Base-by-base conservation (phyloP, 2,113 vertebrate genomes). In the Seriola quinqueradiata region DNA sequence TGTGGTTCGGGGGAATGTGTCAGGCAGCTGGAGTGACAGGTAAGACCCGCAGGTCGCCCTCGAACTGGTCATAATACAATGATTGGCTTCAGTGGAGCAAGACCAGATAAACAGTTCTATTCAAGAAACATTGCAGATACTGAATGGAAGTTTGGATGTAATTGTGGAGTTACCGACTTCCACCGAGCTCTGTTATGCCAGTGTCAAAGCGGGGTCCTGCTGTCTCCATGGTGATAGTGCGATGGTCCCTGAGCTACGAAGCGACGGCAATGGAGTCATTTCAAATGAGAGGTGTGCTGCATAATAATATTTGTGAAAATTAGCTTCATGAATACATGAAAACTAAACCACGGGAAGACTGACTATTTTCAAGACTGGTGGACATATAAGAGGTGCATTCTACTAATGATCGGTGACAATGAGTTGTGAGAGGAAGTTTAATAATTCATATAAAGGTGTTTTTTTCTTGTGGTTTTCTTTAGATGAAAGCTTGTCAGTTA, bases 71-170 rank as follows among this genome's bases (percentile, higher is more conserved):
- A 83, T 82, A 85, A 92, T 84, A 89, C 83, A 89, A 88, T 92
- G 90, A 93, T 54, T 75, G 73, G 93, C 92, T 93, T 85, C 92
- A 92, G 38, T 86, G 90, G 90, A 94, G 92, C 92, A 65, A 58
- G 75, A 92, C 91, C 87, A 93, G 92, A 93, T 93, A 93, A 94
- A 94, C 91, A 91, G 59, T 83, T 88, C 81, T 86, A 87, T 92
- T 92, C 84, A 85, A 17, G 81, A 58, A 83, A 80, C 85, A 86
- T 84, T 85, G 66, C 67, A 91, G 87, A 87, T 85, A 92, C 82
- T 63, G 85, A 90, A 90, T 77, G 83, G 81, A 90, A 89, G 90
- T 92, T 89, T 77, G 87, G 78, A 84, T 87, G 85, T 85, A 79
- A 91, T 88, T 82, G 82, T 80, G 59, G 83, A 89, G 89, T 91